Conservation (phyloP, 2,888 invertebrate species). For the Lamellibrachia columna region DNA sequence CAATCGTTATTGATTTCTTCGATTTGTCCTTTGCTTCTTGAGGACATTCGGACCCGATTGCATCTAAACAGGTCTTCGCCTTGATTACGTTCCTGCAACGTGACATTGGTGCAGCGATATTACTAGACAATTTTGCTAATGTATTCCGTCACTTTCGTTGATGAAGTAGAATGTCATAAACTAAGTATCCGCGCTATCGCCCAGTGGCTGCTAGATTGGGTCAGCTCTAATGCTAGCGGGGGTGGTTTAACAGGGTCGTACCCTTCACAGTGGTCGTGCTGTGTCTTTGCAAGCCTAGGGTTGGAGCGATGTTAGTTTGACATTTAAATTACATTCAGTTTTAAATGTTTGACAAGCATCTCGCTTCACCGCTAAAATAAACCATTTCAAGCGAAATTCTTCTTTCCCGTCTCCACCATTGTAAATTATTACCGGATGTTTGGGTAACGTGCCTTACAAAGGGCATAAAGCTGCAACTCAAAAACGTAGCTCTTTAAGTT, state of each 20-base stretch:
- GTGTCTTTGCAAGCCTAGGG: not conserved
- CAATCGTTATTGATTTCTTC: not conserved
- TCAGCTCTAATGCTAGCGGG: not conserved
- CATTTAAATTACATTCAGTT: too few species aligned
- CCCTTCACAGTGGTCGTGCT: too few species aligned
- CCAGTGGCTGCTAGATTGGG: not conserved
- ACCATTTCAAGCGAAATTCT: not conserved
- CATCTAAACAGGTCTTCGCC: not conserved
- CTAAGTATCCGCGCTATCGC: not conserved
- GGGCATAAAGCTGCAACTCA: not conserved
- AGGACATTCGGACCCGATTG: not conserved
- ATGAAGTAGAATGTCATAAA: not conserved
- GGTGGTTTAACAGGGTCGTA: too few species aligned
- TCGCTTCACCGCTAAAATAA: too few species aligned
- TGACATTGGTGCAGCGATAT: not conserved
- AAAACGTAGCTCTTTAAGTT: not conserved
- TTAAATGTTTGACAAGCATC: too few species aligned
- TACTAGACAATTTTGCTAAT: not conserved
- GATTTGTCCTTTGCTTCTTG: not conserved
- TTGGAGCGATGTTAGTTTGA: too few species aligned
- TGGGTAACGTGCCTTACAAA: not conserved
- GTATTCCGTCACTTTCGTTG: not conserved
- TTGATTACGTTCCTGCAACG: not conserved
- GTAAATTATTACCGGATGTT: too few species aligned
- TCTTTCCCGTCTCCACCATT: too few species aligned